Evolutionary conservation across 2,797 vertebrate species (phyloP).

Genomic region (Labroides dimidiatus): DNA sequence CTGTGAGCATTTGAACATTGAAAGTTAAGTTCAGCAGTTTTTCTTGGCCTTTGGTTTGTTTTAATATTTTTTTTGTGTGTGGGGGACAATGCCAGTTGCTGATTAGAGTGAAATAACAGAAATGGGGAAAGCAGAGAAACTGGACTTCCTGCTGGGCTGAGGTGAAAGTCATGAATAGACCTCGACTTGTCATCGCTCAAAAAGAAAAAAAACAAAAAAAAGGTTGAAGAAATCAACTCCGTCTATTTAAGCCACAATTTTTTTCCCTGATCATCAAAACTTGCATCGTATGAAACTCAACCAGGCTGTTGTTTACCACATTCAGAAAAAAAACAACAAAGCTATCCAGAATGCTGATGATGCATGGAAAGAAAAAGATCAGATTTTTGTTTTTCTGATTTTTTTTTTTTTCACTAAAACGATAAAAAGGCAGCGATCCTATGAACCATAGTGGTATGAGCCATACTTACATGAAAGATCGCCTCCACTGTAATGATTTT

Average conservation of each 20-base stretch:
- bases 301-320: no score
- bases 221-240: not conserved
- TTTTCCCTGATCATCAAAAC: not conserved
- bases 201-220: not conserved
- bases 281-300: not conserved
- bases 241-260: not conserved
- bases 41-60: constrained; percentile 45
- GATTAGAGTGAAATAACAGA: constrained; percentile 58
- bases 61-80: constrained; percentile 23
- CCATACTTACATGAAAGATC: no score
- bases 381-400: no score
- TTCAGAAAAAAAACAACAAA: no score
- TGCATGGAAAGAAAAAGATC: no score
- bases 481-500: no score
- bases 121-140: constrained; percentile 25
- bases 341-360: no score
- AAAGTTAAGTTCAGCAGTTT: constrained; percentile 43
- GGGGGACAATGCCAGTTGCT: constrained; percentile 54
- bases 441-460: no score
- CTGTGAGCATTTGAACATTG: constrained; percentile 6
- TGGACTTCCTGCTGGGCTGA: constrained; percentile 51
- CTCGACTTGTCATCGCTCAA: constrained; percentile 32
- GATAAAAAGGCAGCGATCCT: no score
- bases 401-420: no score
- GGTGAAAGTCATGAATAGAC: constrained; percentile 39